These are phyloP conservation scores for Drosophila paramelanica DNA, from an alignment of 2,888 invertebrate species.

Conservation along the genomic window DNA sequence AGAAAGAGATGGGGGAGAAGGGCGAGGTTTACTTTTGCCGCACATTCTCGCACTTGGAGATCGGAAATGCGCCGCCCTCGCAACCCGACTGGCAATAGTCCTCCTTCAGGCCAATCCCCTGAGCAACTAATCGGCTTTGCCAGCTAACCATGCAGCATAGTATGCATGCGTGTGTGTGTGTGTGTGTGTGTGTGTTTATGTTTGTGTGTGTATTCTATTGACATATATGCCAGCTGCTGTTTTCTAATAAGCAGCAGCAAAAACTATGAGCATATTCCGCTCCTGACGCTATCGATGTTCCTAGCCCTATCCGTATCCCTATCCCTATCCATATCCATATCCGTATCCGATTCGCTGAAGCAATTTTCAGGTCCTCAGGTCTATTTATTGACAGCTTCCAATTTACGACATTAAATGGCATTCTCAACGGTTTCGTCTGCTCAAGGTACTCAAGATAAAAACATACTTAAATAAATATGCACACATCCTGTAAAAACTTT, in stretches of 20 bases:
- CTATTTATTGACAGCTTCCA: not conserved
- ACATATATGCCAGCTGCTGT: conserved; percentile 26
- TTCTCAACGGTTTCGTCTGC: not conserved
- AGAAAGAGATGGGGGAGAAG: too few species aligned
- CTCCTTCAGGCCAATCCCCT: conserved; percentile 15
- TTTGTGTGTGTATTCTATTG: conserved; percentile 17
- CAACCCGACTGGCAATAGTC: not conserved
- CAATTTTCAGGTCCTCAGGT: not conserved
- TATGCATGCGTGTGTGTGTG: not conserved
- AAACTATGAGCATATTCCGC: not conserved
- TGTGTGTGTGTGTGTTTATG: not conserved
- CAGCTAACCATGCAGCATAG: conserved; percentile 20
- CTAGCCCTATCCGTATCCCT: not conserved
- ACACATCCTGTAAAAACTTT: not conserved
- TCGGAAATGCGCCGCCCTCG: conserved; percentile 7
- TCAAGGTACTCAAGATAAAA: not conserved
- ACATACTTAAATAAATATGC: not conserved
- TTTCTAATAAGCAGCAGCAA: not conserved
- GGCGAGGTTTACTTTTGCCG: not conserved
- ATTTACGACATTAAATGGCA: not conserved
- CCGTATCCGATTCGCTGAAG: not conserved
- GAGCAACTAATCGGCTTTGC: conserved; percentile 51
- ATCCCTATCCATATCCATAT: not conserved
- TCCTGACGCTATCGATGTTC: not conserved
- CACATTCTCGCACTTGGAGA: conserved; percentile 19